Percentiles rank a stretch among this genome's conserved stretches.
Conservation (phyloP, 2,888 invertebrate species). For the Tetranychus truncatus region DNA sequence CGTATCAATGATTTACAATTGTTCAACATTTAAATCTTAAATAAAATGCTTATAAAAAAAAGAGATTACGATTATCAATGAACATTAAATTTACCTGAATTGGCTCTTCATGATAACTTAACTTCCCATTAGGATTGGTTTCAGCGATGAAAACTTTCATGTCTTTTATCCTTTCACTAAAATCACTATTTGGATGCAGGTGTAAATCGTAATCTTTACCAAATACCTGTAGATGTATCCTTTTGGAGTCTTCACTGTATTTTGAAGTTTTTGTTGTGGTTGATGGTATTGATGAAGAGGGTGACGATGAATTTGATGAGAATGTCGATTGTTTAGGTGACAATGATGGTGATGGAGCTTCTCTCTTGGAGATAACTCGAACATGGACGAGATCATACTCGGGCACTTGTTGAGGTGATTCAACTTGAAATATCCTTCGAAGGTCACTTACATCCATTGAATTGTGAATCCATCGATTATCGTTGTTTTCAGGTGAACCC, state of each 20-base stretch:
- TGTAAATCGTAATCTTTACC: slow-evolving; percentile 54
- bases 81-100: neutral
- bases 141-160: slow-evolving; percentile 63
- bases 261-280: slow-evolving; percentile 19
- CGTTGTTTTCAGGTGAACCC: neutral
- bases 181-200: slow-evolving; percentile 53
- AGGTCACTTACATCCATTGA: slow-evolving; percentile 68
- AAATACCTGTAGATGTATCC: slow-evolving; percentile 56
- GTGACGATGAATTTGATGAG: neutral
- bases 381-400: slow-evolving; percentile 63
- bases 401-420: slow-evolving; percentile 45
- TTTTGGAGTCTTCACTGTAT: slow-evolving; percentile 13
- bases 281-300: slow-evolving; percentile 1
- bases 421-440: slow-evolving; percentile 62
- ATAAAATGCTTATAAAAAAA: too few species aligned
- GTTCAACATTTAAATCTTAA: too few species aligned
- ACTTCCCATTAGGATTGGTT: slow-evolving; percentile 30
- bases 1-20: too few species aligned
- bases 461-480: slow-evolving; percentile 52
- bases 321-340: neutral
- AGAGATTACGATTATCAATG: too few species aligned
- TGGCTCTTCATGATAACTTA: slow-evolving; percentile 23
- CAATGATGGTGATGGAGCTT: slow-evolving; percentile 15
- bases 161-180: slow-evolving; percentile 50
- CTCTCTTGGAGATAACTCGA: slow-evolving; percentile 28